Percentiles rank a stretch among this genome's conserved stretches.
These are phyloP conservation scores for Mercenaria mercenaria DNA, from an alignment of 1,140 invertebrate species.

Conservation along the genomic window DNA sequence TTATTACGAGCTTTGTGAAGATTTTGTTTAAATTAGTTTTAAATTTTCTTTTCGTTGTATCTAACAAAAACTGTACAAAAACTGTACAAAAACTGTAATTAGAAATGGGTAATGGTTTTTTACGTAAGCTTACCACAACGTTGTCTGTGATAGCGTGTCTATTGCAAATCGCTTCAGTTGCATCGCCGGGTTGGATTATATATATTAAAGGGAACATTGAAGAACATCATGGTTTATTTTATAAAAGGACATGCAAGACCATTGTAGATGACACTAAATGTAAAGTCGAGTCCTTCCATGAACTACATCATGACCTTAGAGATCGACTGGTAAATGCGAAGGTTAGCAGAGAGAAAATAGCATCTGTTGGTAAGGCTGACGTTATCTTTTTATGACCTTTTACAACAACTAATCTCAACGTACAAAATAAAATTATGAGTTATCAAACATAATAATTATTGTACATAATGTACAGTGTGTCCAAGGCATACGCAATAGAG, in stretches of 20 bases:
- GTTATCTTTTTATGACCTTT: background rate
- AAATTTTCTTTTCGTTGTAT: too few species aligned
- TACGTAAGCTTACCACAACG: background rate
- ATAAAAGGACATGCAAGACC: background rate
- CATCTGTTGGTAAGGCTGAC: constrained; percentile 28
- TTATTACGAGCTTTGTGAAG: too few species aligned
- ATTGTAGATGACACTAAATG: background rate
- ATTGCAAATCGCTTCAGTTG: constrained; percentile 6
- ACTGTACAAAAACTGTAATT: background rate
- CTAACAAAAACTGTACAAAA: too few species aligned
- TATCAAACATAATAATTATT: too few species aligned
- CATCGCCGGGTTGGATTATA: background rate
- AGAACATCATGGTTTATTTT: background rate
- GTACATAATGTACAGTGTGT: too few species aligned
- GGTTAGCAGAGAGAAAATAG: constrained; percentile 17
- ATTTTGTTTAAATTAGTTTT: too few species aligned
- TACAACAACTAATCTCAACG: too few species aligned
- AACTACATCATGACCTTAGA: background rate
- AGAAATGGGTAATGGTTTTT: background rate
- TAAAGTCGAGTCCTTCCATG: background rate
- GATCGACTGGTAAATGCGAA: background rate
- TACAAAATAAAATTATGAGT: too few species aligned
- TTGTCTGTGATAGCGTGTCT: background rate
- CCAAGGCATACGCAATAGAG: too few species aligned
- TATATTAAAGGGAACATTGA: background rate